Evolutionary conservation across 2,888 invertebrate genomes (phyloP).

Genomic region (Platycheirus albimanus): DNA sequence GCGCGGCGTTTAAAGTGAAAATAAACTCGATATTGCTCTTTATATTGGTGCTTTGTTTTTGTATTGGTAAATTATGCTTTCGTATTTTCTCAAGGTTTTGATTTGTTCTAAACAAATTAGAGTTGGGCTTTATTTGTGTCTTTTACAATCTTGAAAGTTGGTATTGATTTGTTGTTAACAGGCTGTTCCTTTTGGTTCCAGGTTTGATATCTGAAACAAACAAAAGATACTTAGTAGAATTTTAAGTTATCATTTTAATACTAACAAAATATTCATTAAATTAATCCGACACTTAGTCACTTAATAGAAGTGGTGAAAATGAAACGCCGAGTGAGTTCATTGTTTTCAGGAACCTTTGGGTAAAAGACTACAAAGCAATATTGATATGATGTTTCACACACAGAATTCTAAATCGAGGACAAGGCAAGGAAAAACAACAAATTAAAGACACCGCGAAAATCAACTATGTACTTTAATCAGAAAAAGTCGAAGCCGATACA

Average conservation of each 20-base stretch:
- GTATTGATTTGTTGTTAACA: conserved; percentile 47
- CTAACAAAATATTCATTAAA: conserved; percentile 40
- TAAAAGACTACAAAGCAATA: too few relatives aligned
- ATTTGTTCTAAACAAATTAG: conserved; percentile 52
- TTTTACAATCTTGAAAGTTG: conserved; percentile 17
- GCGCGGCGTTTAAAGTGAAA: conserved; percentile 12
- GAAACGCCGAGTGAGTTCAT: too few relatives aligned
- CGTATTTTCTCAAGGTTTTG: conserved; percentile 36
- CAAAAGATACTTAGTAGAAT: conserved; percentile 58
- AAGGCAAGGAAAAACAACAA: too few relatives aligned
- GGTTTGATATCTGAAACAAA: conserved; percentile 69
- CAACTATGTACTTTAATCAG: too few relatives aligned
- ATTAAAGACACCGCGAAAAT: too few relatives aligned
- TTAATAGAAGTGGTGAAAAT: too few relatives aligned
- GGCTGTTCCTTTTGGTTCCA: conserved; percentile 64
- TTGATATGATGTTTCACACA: too few relatives aligned
- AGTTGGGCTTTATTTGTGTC: conserved; percentile 37
- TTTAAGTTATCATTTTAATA: background rate
- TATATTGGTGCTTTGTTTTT: conserved; percentile 25
- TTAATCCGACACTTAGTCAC: too few relatives aligned
- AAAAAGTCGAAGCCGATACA: too few relatives aligned
- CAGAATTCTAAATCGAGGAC: too few relatives aligned
- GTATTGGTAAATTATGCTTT: background rate
- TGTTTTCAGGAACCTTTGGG: too few relatives aligned
- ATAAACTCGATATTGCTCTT: conserved; percentile 34